phyloP scores from a whole-genome alignment of 2,888 invertebrate genomes.

The Drosophila mettleri region DNA sequence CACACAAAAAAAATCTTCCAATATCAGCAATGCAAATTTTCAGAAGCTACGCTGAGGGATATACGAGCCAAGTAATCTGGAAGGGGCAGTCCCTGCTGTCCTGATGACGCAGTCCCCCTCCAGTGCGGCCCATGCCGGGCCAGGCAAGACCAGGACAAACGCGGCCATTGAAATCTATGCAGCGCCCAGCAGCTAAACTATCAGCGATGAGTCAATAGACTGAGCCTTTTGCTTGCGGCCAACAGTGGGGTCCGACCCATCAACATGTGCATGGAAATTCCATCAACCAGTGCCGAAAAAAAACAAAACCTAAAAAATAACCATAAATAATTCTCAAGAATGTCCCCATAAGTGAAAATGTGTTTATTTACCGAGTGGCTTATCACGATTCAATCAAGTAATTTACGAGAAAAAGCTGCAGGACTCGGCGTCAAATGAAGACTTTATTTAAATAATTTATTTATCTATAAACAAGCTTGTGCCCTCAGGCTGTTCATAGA shows the following conservation, averaged over 20 bases:
- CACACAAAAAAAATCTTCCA: conserved; percentile 62
- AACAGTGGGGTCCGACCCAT: conserved; percentile 61
- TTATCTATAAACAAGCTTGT: neutral
- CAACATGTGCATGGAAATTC: conserved; percentile 37
- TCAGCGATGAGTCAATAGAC: conserved; percentile 79
- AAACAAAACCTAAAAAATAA: conserved; percentile 5
- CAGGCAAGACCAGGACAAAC: conserved; percentile 39
- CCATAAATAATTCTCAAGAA: conserved; percentile 29
- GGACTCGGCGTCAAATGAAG: neutral
- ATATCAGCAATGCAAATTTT: conserved; percentile 79
- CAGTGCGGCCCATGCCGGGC: conserved; percentile 48
- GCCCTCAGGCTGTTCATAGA: too few species aligned
- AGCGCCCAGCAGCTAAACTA: conserved; percentile 61
- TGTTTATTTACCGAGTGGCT: conserved; percentile 26
- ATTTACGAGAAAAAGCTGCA: neutral
- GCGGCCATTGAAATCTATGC: conserved; percentile 75
- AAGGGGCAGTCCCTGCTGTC: conserved; percentile 25
- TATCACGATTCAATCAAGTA: conserved; percentile 11
- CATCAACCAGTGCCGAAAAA: conserved; percentile 6
- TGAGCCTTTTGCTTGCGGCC: conserved; percentile 43
- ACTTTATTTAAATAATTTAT: conserved; percentile 7
- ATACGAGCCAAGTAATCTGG: conserved; percentile 17
- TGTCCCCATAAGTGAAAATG: conserved; percentile 17
- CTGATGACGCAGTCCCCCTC: conserved; percentile 75
- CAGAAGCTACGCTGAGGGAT: conserved; percentile 47